These are phyloP conservation scores for Ryuthela nishihirai DNA, from an alignment of 2,888 invertebrate genomes.

Conservation along the genomic window DNA sequence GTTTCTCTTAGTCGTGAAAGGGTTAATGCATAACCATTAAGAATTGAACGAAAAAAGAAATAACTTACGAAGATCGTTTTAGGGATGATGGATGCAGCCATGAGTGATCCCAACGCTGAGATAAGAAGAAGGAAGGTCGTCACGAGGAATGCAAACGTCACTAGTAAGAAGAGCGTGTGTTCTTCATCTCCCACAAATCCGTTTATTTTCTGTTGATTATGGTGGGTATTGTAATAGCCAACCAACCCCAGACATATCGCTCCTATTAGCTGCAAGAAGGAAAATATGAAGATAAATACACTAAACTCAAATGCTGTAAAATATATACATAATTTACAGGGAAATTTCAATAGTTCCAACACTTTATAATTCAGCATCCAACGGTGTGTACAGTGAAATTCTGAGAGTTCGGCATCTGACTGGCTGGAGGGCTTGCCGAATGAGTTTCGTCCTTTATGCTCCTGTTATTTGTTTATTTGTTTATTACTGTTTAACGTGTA, in stretches of 20 bases:
- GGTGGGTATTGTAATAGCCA: constrained; percentile 57
- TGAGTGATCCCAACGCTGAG: constrained; percentile 70
- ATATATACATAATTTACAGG: too few species aligned
- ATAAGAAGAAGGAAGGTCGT: constrained; percentile 70
- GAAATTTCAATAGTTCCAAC: too few species aligned
- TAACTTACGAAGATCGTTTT: constrained; percentile 73
- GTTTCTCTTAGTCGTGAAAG: not conserved
- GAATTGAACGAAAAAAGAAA: too few species aligned
- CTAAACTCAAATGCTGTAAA: too few species aligned
- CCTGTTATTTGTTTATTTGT: too few species aligned
- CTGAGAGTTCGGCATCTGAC: too few species aligned
- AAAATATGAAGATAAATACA: not conserved
- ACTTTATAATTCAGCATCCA: too few species aligned
- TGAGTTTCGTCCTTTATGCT: too few species aligned
- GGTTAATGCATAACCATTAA: too few species aligned
- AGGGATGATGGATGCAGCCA: constrained; percentile 75
- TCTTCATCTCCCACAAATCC: constrained; percentile 57
- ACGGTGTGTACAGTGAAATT: too few species aligned
- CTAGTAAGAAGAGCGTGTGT: constrained; percentile 61
- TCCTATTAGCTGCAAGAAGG: constrained; percentile 64
- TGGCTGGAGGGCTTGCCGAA: too few species aligned
- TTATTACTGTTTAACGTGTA: too few species aligned
- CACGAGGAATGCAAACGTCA: constrained; percentile 71
- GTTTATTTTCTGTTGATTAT: constrained; percentile 36
- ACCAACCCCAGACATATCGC: constrained; percentile 68